Conservation (phyloP, 2,888 invertebrate genomes). For the Malthinus seriepunctatus region DNA sequence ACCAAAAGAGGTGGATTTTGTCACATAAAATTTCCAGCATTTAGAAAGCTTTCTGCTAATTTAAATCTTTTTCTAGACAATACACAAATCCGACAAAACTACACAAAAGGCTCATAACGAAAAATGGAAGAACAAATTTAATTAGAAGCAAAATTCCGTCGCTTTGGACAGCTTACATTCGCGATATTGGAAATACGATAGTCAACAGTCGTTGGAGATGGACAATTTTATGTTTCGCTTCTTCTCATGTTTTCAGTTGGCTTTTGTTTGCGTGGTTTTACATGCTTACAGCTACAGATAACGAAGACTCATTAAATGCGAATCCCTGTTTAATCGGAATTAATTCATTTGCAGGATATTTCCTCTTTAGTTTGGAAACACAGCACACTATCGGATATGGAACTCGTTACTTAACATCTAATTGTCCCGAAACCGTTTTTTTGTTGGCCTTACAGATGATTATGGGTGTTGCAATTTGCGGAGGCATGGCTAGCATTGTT, state of each 20-base stretch:
- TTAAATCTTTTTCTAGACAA: slow-evolving; percentile 21
- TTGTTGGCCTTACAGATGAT: slow-evolving; percentile 82
- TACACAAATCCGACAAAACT: slow-evolving; percentile 6
- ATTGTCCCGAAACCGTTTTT: slow-evolving; percentile 83
- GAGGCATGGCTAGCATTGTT: slow-evolving; percentile 56
- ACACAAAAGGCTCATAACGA: slow-evolving; percentile 39
- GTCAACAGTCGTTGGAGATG: slow-evolving; percentile 78
- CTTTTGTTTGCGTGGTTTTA: slow-evolving; percentile 76
- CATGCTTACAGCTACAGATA: slow-evolving; percentile 74
- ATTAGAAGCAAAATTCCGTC: slow-evolving; percentile 34
- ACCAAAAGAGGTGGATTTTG: no score
- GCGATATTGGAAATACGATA: slow-evolving; percentile 63
- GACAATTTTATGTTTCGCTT: slow-evolving; percentile 65
- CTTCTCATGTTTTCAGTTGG: slow-evolving; percentile 75
- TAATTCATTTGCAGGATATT: slow-evolving; percentile 64
- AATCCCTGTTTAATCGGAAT: slow-evolving; percentile 63
- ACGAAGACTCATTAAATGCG: slow-evolving; percentile 69
- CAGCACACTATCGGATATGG: slow-evolving; percentile 84
- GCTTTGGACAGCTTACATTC: slow-evolving; percentile 44
- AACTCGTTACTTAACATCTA: slow-evolving; percentile 76
- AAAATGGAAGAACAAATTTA: slow-evolving; percentile 42
- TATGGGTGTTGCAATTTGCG: slow-evolving; percentile 56
- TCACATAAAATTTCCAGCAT: no score
- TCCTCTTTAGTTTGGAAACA: slow-evolving; percentile 87
- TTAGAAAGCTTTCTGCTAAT: no score